phyloP scores from a whole-genome alignment of 2,888 invertebrate genomes.

The Cyclophora albipunctata region DNA sequence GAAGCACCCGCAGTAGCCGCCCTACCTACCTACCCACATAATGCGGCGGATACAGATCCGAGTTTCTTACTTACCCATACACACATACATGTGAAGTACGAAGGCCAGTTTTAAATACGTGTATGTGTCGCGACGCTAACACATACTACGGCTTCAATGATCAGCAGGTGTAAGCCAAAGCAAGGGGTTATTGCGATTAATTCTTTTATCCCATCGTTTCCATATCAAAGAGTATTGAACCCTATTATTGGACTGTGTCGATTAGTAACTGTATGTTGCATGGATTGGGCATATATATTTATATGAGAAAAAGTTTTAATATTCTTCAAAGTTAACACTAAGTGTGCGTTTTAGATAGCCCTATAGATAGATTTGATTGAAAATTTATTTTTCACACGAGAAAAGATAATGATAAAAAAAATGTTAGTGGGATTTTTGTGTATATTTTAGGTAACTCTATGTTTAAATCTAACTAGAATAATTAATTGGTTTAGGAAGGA shows the following conservation, averaged over 20 bases:
- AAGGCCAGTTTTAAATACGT: conserved; percentile 67
- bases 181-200: conserved; percentile 74
- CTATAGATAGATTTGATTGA: too few relatives aligned
- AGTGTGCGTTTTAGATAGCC: too few relatives aligned
- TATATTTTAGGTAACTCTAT: too few relatives aligned
- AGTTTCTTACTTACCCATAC: conserved; percentile 69
- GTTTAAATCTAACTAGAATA: too few relatives aligned
- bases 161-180: conserved; percentile 75
- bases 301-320: too few relatives aligned
- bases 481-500: too few relatives aligned
- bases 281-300: too few relatives aligned
- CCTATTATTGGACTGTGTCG: conserved; percentile 60
- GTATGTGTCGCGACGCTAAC: conserved; percentile 57
- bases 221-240: conserved; percentile 75
- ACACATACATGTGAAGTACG: conserved; percentile 41
- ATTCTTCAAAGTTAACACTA: too few relatives aligned
- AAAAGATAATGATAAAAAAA: too few relatives aligned
- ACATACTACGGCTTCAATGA: conserved; percentile 74
- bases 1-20: conserved; percentile 68
- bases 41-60: conserved; percentile 73
- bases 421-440: too few relatives aligned
- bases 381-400: too few relatives aligned
- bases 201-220: conserved; percentile 75
- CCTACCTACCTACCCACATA: conserved; percentile 69
- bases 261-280: conserved; percentile 48